These are phyloP conservation scores for Saguinus imperator DNA, from an alignment of 2,113 vertebrate genomes.

Conservation along the genomic window DNA sequence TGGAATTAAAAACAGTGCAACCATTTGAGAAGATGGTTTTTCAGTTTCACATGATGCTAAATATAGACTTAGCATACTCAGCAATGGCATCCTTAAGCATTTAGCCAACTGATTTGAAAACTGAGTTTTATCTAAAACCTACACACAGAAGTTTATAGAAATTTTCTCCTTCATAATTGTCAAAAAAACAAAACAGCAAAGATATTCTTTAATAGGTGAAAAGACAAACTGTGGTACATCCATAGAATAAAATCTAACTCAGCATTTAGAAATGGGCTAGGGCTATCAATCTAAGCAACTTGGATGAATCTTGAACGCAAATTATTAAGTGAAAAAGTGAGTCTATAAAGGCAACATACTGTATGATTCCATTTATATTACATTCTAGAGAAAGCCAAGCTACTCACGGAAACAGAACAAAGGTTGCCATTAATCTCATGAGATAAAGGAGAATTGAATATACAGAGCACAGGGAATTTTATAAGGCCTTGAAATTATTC, in stretches of 20 bases:
- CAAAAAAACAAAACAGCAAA: not conserved
- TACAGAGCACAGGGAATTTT: not conserved
- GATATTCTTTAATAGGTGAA: not conserved
- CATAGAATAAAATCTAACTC: not conserved
- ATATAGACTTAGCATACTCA: not conserved
- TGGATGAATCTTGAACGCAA: not conserved
- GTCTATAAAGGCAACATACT: not conserved
- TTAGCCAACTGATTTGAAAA: not conserved
- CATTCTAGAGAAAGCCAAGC: not conserved
- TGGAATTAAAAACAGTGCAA: not conserved
- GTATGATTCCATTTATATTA: not conserved
- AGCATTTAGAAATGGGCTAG: not conserved
- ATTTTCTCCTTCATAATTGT: not conserved
- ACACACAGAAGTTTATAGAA: not conserved
- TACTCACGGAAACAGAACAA: not conserved
- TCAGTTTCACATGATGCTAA: not conserved
- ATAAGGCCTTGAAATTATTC: not conserved
- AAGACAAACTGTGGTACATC: not conserved
- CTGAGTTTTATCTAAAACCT: too few relatives aligned
- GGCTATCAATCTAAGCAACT: not conserved
- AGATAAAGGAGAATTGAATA: not conserved
- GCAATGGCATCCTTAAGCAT: not conserved
- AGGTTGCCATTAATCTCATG: not conserved
- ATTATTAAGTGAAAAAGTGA: not conserved
- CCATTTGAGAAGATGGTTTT: not conserved